A percentile compares a stretch with the other conserved stretches of the same genome.
These are phyloP conservation scores for Tamias sibiricus DNA, from an alignment of 2,113 vertebrate genomes.

Conservation along the genomic window DNA sequence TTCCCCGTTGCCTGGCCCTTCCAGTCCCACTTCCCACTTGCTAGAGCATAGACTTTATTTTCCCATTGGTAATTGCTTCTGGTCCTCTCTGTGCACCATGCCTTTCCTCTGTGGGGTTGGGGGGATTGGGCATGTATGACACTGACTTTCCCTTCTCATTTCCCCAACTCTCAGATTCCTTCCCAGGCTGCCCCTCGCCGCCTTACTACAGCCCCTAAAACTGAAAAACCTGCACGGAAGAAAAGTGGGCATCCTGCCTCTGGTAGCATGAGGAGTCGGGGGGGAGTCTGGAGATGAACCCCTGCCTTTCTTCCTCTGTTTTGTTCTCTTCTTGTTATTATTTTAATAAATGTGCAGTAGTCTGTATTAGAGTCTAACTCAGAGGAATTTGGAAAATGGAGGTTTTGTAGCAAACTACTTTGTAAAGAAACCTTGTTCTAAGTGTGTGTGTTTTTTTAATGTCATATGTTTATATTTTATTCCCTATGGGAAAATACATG, in stretches of 20 bases:
- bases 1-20: not conserved
- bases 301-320: not conserved
- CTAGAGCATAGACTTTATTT: not conserved
- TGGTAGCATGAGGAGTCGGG: conserved; percentile 54
- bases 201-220: conserved; percentile 62
- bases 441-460: conserved; percentile 29
- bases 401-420: conserved; percentile 47
- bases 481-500: conserved; percentile 12
- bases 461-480: conserved; percentile 23
- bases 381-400: conserved; percentile 48
- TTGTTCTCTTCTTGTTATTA: not conserved
- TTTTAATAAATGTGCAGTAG: conserved; percentile 24
- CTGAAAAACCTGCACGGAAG: conserved; percentile 73
- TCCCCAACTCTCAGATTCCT: conserved; percentile 31
- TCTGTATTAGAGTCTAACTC: conserved; percentile 44
- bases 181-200: conserved; percentile 74
- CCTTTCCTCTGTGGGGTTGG: not conserved
- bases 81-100: not conserved
- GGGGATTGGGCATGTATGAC: not conserved
- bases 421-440: conserved; percentile 37
- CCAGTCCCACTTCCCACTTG: not conserved
- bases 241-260: conserved; percentile 57
- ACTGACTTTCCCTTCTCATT: not conserved
- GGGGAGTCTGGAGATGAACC: conserved; percentile 78
- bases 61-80: not conserved